Conservation (phyloP, 2,113 vertebrate species). For the Shinisaurus crocodilurus region DNA sequence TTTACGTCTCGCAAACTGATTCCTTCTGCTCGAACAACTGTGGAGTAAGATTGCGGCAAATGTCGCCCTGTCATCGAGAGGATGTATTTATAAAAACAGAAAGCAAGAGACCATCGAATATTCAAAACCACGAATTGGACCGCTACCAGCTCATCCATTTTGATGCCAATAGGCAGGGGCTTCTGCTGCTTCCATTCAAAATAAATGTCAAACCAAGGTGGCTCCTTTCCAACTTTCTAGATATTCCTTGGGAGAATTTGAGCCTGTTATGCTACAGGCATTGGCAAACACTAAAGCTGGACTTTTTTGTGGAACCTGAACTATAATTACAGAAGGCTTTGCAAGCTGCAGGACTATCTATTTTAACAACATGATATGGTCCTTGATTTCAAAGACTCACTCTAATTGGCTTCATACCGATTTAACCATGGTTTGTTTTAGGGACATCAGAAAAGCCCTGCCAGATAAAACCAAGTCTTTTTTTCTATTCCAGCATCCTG, state of each 20-base stretch:
- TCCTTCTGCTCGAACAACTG: slow-evolving; percentile 73
- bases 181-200: slow-evolving; percentile 31
- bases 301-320: slow-evolving; percentile 71
- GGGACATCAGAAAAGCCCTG: background rate
- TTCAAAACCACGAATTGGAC: slow-evolving; percentile 67
- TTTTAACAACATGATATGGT: slow-evolving; percentile 61
- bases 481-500: slow-evolving; percentile 4
- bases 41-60: slow-evolving; percentile 73
- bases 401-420: slow-evolving; percentile 10
- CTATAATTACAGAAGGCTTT: slow-evolving; percentile 73
- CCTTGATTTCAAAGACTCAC: slow-evolving; percentile 59
- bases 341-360: slow-evolving; percentile 65
- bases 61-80: slow-evolving; percentile 71
- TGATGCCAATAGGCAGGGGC: slow-evolving; percentile 60
- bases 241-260: slow-evolving; percentile 64
- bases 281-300: slow-evolving; percentile 60
- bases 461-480: background rate
- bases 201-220: slow-evolving; percentile 73
- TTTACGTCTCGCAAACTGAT: slow-evolving; percentile 77
- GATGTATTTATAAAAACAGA: slow-evolving; percentile 67
- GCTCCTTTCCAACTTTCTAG: slow-evolving; percentile 65
- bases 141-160: slow-evolving; percentile 72
- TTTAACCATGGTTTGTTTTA: background rate
- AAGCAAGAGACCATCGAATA: slow-evolving; percentile 69
- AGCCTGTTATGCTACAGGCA: slow-evolving; percentile 68